These are phyloP conservation scores for Turdus rufiventris DNA, from an alignment of 2,113 vertebrate genomes.

Conservation along the genomic window DNA sequence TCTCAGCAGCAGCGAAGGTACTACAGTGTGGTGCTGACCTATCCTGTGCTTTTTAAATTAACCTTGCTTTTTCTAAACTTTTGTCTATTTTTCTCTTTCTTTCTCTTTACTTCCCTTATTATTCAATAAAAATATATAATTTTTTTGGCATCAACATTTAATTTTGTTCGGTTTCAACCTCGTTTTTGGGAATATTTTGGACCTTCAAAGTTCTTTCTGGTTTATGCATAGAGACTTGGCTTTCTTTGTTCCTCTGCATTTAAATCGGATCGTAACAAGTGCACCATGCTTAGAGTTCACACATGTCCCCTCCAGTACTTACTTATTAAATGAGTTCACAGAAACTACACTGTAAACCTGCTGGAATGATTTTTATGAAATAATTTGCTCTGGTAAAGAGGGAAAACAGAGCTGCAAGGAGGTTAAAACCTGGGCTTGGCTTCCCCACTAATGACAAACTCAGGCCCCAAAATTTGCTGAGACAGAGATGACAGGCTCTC, in stretches of 20 bases:
- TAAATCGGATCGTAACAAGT: background rate
- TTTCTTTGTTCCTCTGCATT: background rate
- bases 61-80: background rate
- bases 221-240: background rate
- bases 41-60: background rate
- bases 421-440: conserved; percentile 54
- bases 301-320: conserved; percentile 8
- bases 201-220: background rate
- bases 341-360: conserved; percentile 4
- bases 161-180: background rate
- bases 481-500: conserved; percentile 56
- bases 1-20: background rate
- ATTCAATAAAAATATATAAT: background rate
- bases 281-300: background rate
- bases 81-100: background rate
- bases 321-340: conserved; percentile 39
- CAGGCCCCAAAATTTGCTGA: conserved; percentile 52
- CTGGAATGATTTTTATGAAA: conserved; percentile 47
- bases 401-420: conserved; percentile 57
- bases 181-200: background rate
- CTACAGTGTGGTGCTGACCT: background rate
- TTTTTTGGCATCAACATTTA: background rate
- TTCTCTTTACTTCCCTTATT: background rate
- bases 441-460: conserved; percentile 44
- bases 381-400: conserved; percentile 33